These are phyloP conservation scores for Dryas iulia DNA, from an alignment of 1,140 invertebrate genomes.

Conservation along the genomic window DNA sequence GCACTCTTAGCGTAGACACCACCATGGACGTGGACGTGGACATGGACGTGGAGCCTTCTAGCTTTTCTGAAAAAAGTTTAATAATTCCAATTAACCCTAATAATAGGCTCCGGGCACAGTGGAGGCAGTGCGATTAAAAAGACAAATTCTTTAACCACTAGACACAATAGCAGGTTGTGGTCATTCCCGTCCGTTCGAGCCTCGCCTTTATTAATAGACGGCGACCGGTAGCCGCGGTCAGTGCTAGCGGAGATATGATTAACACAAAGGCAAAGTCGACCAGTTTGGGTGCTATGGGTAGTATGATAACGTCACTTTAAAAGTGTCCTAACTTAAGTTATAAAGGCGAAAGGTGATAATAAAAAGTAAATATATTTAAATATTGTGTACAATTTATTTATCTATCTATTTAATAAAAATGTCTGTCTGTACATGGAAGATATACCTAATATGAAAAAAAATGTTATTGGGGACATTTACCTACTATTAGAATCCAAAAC, in stretches of 20 bases:
- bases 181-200: constrained; percentile 52
- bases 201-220: constrained; percentile 74
- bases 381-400: too few relatives aligned
- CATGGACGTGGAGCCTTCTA: background rate
- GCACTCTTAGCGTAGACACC: constrained; percentile 49
- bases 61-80: constrained; percentile 63
- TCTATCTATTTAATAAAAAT: too few relatives aligned
- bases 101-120: constrained; percentile 69
- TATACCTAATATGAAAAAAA: too few relatives aligned
- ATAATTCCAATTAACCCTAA: constrained; percentile 80
- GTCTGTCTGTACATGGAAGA: too few relatives aligned
- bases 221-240: constrained; percentile 67
- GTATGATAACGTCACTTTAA: constrained; percentile 22
- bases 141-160: constrained; percentile 76
- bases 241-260: constrained; percentile 76
- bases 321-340: too few relatives aligned
- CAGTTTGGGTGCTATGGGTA: constrained; percentile 66
- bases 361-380: too few relatives aligned
- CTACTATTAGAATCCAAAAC: too few relatives aligned
- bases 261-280: constrained; percentile 72
- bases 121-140: constrained; percentile 75
- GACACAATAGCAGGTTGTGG: constrained; percentile 73
- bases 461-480: too few relatives aligned
- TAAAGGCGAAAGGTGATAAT: too few relatives aligned
- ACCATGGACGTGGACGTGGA: constrained; percentile 39